Evolutionary conservation across 2,113 vertebrate genomes (phyloP).

Genomic region (Calyptomena viridis): DNA sequence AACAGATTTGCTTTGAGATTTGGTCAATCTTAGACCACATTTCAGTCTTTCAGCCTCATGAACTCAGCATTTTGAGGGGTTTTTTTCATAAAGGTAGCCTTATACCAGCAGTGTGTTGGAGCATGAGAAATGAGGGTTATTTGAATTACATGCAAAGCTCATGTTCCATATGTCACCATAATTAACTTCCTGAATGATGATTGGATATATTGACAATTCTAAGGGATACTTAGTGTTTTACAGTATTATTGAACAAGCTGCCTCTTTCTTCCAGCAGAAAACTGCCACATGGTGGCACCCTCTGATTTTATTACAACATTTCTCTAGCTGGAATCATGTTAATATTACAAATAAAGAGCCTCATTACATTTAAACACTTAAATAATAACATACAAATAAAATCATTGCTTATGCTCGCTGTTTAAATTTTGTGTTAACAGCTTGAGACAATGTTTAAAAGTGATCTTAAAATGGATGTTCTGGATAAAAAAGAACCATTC

Average conservation of each 20-base stretch:
- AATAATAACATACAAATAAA: not conserved
- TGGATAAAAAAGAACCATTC: slow-evolving; percentile 79
- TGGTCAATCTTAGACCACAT: not conserved
- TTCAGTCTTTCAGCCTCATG: not conserved
- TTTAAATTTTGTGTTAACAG: slow-evolving; percentile 68
- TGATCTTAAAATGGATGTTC: slow-evolving; percentile 60
- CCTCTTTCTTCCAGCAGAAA: not conserved
- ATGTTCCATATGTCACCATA: not conserved
- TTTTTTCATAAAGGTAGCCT: not conserved
- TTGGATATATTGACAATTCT: not conserved
- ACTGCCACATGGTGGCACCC: slow-evolving; percentile 42
- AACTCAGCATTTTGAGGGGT: not conserved
- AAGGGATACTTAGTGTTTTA: not conserved
- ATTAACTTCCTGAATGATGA: not conserved
- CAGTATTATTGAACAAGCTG: not conserved
- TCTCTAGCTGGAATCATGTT: not conserved
- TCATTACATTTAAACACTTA: not conserved
- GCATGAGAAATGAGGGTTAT: not conserved
- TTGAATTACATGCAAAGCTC: not conserved
- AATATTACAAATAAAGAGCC: not conserved
- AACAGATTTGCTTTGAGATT: not conserved
- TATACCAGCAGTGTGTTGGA: not conserved
- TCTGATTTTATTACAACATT: not conserved
- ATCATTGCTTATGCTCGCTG: not conserved
- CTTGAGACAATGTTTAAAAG: slow-evolving; percentile 88